phyloP scores from a whole-genome alignment of 2,888 invertebrate genomes.

The Eutolmus rufibarbis region DNA sequence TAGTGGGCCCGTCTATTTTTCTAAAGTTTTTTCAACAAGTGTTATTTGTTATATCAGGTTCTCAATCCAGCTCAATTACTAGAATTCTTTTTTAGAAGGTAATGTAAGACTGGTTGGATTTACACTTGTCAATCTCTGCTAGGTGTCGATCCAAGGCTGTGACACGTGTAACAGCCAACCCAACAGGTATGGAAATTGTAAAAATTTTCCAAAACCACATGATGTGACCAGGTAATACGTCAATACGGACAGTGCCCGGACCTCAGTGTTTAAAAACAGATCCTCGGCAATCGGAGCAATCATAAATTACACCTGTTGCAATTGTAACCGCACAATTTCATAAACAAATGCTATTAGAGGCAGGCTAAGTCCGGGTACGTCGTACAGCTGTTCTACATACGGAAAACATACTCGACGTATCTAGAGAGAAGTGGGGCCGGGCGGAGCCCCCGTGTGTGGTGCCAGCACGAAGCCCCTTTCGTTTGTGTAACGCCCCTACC shows the following conservation, averaged over 20 bases:
- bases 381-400: constrained; percentile 12
- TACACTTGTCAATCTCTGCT: not conserved
- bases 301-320: constrained; percentile 43
- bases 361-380: not conserved
- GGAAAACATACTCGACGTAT: not conserved
- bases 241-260: not conserved
- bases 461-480: not conserved
- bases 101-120: not conserved
- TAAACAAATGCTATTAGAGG: constrained; percentile 36
- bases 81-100: no score
- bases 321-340: constrained; percentile 39
- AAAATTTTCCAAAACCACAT: not conserved
- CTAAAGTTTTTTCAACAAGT: no score
- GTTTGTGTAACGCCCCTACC: not conserved
- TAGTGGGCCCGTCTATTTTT: no score
- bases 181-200: not conserved
- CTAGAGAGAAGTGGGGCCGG: not conserved
- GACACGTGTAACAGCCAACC: not conserved
- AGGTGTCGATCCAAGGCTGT: not conserved
- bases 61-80: no score
- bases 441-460: not conserved
- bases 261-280: constrained; percentile 4
- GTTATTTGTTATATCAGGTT: no score
- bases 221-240: not conserved
- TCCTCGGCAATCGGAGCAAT: constrained; percentile 29